Evolutionary conservation across 2,113 vertebrate genomes (phyloP).

Genomic region (Ophiodon elongatus): DNA sequence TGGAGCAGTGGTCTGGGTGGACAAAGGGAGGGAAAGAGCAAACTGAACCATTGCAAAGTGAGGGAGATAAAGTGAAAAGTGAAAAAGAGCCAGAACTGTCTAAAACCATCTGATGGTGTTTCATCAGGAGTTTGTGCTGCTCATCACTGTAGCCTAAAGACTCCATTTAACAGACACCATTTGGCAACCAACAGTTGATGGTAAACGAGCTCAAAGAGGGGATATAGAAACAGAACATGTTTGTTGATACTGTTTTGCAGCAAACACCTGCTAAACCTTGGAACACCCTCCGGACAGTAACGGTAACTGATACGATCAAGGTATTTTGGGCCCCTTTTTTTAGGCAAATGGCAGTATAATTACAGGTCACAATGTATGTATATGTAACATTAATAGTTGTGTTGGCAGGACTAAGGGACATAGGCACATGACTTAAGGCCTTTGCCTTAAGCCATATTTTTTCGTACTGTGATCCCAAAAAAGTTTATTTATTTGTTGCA

Average conservation of each 20-base stretch:
- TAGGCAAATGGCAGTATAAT: neutral
- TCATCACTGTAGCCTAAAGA: slow-evolving; percentile 20
- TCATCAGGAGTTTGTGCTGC: neutral
- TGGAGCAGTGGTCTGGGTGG: neutral
- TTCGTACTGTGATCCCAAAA: neutral
- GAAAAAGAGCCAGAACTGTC: neutral
- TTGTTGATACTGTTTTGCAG: neutral
- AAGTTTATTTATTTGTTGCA: no score
- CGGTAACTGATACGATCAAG: neutral
- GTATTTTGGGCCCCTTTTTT: neutral
- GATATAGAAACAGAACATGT: neutral
- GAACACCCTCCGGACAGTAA: neutral
- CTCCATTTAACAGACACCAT: slow-evolving; percentile 39
- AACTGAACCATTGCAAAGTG: neutral
- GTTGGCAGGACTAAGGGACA: no score
- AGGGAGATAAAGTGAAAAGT: neutral
- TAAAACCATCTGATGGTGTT: neutral
- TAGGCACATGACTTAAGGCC: neutral
- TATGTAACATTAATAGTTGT: neutral
- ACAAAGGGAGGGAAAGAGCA: neutral
- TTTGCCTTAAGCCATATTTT: neutral
- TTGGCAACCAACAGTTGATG: slow-evolving; percentile 27
- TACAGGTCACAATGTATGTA: neutral
- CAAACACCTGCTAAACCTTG: slow-evolving; percentile 8
- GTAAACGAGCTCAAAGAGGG: neutral